A percentile compares a stretch with the other conserved stretches of the same genome.
Conservation (phyloP, 2,797 vertebrate genomes). For the Melanotaenia boesemani region DNA sequence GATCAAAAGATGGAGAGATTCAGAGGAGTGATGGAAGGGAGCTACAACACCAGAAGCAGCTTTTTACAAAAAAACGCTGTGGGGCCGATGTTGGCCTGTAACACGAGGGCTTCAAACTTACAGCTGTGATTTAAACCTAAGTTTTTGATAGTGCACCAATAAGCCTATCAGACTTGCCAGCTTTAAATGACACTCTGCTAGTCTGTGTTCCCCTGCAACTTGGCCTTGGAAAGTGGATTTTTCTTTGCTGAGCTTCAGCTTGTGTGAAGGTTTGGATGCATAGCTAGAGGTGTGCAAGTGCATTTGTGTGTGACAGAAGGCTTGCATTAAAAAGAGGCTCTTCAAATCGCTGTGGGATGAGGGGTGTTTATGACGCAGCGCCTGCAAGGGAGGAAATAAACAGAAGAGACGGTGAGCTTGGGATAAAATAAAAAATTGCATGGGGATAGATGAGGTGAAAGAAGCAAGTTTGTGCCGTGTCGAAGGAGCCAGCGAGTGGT, state of each 20-base stretch:
- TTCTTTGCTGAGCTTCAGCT: constrained; percentile 12
- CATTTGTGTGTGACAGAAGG: constrained; percentile 53
- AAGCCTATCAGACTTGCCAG: constrained; percentile 18
- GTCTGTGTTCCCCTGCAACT: neutral
- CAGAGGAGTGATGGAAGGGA: constrained; percentile 20
- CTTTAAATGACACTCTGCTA: constrained; percentile 13
- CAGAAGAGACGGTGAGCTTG: constrained; percentile 16
- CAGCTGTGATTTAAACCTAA: neutral
- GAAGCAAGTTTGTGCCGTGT: constrained; percentile 1
- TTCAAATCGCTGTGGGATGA: constrained; percentile 41
- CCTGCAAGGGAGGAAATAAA: constrained; percentile 50
- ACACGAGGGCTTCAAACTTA: constrained; percentile 3
- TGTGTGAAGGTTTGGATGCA: constrained; percentile 40
- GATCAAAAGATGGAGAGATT: constrained; percentile 47
- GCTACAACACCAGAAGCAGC: constrained; percentile 38
- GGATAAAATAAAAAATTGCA: constrained; percentile 19
- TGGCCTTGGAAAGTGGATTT: constrained; percentile 1
- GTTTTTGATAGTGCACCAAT: constrained; percentile 27
- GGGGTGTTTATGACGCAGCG: constrained; percentile 47
- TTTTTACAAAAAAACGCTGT: constrained; percentile 33
- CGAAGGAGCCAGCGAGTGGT: constrained; percentile 7
- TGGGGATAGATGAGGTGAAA: constrained; percentile 9
- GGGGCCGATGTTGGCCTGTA: constrained; percentile 15
- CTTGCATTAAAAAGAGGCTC: constrained; percentile 52
- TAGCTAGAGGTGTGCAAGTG: constrained; percentile 39